These are phyloP conservation scores for Calliopum simillimum DNA, from an alignment of 2,888 invertebrate genomes.

Conservation along the genomic window DNA sequence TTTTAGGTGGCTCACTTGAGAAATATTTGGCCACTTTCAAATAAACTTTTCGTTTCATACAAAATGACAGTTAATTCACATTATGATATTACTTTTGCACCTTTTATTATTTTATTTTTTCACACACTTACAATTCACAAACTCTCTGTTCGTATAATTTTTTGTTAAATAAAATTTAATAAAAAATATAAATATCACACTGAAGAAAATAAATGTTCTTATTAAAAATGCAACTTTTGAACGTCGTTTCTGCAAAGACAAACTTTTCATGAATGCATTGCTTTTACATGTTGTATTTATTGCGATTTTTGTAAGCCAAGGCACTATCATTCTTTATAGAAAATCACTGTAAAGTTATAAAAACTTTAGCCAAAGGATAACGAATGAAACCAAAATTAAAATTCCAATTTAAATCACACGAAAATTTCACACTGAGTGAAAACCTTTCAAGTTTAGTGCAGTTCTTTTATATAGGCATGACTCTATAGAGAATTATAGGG, in stretches of 20 bases:
- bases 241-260: constrained; percentile 10
- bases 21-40: too few relatives aligned
- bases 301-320: neutral
- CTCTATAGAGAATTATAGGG: too few relatives aligned
- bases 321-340: neutral
- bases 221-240: constrained; percentile 14
- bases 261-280: neutral
- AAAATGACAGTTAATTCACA: too few relatives aligned
- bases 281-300: neutral
- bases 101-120: neutral
- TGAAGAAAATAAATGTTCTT: constrained; percentile 10
- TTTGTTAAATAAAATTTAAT: constrained; percentile 13
- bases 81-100: too few relatives aligned
- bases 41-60: too few relatives aligned
- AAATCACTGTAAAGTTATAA: too few relatives aligned
- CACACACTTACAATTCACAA: constrained; percentile 8
- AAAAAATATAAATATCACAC: constrained; percentile 19
- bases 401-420: neutral
- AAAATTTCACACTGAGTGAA: neutral
- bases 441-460: neutral
- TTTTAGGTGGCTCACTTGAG: too few relatives aligned
- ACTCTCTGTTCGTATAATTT: neutral
- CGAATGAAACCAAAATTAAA: neutral
- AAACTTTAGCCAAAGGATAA: neutral
- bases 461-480: neutral